Evolutionary conservation across 2,113 vertebrate genomes (phyloP).

Genomic region (Psettodes erumei): DNA sequence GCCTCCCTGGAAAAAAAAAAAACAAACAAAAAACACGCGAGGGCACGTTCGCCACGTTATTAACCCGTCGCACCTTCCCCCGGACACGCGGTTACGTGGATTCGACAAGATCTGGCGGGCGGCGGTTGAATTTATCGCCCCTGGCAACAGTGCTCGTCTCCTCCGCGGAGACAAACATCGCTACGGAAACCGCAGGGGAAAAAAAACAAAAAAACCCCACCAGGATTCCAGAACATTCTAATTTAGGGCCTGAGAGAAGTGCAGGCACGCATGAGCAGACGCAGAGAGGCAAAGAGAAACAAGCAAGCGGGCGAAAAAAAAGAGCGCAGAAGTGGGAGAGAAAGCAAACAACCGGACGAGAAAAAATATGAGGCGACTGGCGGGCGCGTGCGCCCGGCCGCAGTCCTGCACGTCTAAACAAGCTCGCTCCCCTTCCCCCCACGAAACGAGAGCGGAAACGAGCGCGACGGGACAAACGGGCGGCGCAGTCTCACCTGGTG

Average conservation of each 20-base stretch:
- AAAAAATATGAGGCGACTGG: slow-evolving; percentile 2
- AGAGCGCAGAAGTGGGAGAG: slow-evolving; percentile 22
- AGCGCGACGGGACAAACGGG: neutral
- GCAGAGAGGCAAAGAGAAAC: slow-evolving; percentile 7
- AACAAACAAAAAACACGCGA: slow-evolving; percentile 57
- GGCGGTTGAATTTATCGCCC: slow-evolving; percentile 49
- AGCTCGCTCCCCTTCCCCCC: too few species aligned
- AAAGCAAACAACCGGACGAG: slow-evolving; percentile 36
- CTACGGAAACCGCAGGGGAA: slow-evolving; percentile 75
- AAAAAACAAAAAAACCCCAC: too few species aligned
- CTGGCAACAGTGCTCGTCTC: slow-evolving; percentile 41
- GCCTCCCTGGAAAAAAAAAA: slow-evolving; percentile 98
- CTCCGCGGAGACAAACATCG: slow-evolving; percentile 65
- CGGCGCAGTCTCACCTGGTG: slow-evolving; percentile 88
- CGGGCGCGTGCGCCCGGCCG: neutral
- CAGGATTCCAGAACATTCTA: slow-evolving; percentile 75
- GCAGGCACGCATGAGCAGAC: slow-evolving; percentile 12
- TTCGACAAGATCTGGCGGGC: slow-evolving; percentile 55
- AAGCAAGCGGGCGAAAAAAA: slow-evolving; percentile 24
- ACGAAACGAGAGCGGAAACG: neutral
- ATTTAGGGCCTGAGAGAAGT: slow-evolving; percentile 66
- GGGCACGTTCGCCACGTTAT: slow-evolving; percentile 29
- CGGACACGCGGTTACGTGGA: slow-evolving; percentile 33
- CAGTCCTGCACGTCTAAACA: neutral
- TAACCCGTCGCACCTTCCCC: slow-evolving; percentile 37